These are phyloP conservation scores for Parnassius glacialis DNA, from an alignment of 2,888 invertebrate genomes.

Conservation along the genomic window DNA sequence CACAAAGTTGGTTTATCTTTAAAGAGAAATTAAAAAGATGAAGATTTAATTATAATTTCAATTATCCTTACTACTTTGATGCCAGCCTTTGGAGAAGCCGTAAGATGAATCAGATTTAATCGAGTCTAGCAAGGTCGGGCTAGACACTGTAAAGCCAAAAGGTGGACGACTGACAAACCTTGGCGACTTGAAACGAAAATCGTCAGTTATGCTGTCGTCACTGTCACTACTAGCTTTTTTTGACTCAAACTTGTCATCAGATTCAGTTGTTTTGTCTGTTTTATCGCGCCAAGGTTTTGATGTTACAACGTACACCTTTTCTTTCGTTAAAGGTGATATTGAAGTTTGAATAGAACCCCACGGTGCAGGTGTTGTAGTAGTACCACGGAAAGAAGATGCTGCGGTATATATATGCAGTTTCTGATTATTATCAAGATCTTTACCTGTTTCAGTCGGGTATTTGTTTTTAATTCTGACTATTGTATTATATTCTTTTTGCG, in stretches of 20 bases:
- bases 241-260: conserved; percentile 57
- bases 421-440: conserved; percentile 47
- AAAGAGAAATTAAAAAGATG: conserved; percentile 4
- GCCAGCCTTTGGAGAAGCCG: conserved; percentile 68
- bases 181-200: conserved; percentile 69
- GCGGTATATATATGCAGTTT: conserved; percentile 68
- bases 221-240: conserved; percentile 52
- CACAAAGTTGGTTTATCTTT: conserved; percentile 22
- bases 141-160: conserved; percentile 67
- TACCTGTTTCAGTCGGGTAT: conserved; percentile 46
- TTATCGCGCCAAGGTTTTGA: conserved; percentile 83
- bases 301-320: conserved; percentile 91
- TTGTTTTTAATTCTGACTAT: conserved; percentile 58
- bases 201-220: conserved; percentile 46
- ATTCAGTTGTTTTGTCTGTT: conserved; percentile 49
- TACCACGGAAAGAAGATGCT: conserved; percentile 62
- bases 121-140: conserved; percentile 46
- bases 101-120: conserved; percentile 60
- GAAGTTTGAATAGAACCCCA: conserved; percentile 87
- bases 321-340: conserved; percentile 88
- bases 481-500: conserved; percentile 58
- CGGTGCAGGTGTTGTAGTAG: conserved; percentile 68
- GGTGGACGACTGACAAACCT: conserved; percentile 81
- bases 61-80: conserved; percentile 67
- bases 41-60: conserved; percentile 2